Evolutionary conservation across 1,140 invertebrate species (phyloP).

Genomic region (Bombus picipes): DNA sequence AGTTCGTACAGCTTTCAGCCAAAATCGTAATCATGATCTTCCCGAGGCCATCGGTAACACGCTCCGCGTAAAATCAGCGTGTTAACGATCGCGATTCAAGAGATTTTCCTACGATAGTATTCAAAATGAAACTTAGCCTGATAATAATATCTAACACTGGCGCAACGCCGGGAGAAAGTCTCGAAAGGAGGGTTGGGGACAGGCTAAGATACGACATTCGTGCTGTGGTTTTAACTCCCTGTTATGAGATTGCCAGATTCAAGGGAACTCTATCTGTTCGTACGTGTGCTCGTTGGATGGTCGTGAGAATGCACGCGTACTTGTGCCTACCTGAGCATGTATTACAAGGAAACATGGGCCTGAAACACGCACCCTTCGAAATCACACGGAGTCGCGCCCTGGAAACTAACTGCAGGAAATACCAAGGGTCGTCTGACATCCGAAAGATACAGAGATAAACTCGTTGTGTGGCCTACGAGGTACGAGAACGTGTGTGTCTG

Average conservation of each 20-base stretch:
- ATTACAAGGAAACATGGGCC: slow-evolving; percentile 52
- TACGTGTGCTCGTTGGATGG: slow-evolving; percentile 25
- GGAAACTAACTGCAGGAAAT: slow-evolving; percentile 54
- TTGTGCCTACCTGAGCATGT: slow-evolving; percentile 44
- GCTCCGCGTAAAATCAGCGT: not conserved
- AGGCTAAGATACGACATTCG: slow-evolving; percentile 82
- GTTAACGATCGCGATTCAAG: not conserved
- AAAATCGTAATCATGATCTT: not conserved
- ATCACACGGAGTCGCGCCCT: slow-evolving; percentile 49
- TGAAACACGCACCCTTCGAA: slow-evolving; percentile 61
- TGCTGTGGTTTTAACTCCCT: slow-evolving; percentile 82
- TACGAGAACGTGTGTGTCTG: slow-evolving; percentile 16
- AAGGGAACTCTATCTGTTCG: slow-evolving; percentile 61
- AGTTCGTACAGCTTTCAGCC: not conserved
- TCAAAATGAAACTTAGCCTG: slow-evolving; percentile 79
- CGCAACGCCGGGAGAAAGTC: slow-evolving; percentile 32
- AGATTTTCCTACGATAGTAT: slow-evolving; percentile 19
- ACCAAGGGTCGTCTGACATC: slow-evolving; percentile 54
- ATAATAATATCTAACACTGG: slow-evolving; percentile 79
- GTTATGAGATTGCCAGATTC: slow-evolving; percentile 82
- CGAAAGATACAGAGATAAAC: slow-evolving; percentile 54
- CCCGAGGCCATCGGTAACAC: not conserved
- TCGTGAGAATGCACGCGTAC: slow-evolving; percentile 26
- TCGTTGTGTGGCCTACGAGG: slow-evolving; percentile 25
- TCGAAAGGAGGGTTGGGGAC: slow-evolving; percentile 59